Percentiles rank a stretch among this genome's conserved stretches.
These are phyloP conservation scores for Cyclophora punctaria DNA, from an alignment of 2,888 invertebrate genomes.

Conservation along the genomic window DNA sequence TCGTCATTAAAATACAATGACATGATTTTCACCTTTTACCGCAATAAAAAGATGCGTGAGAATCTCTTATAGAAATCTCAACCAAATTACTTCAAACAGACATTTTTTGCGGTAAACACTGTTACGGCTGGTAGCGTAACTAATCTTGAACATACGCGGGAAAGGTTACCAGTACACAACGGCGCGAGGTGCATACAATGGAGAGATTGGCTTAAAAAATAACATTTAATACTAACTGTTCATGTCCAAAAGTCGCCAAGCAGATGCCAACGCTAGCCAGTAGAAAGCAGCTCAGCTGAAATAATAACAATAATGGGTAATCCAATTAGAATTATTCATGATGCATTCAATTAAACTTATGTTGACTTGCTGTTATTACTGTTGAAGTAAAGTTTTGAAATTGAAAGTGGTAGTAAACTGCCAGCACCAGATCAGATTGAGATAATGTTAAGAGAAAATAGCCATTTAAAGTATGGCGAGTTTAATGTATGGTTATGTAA, in stretches of 20 bases:
- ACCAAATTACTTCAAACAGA: conserved; percentile 50
- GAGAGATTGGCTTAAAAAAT: conserved; percentile 14
- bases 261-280: conserved; percentile 64
- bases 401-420: conserved; percentile 30
- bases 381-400: conserved; percentile 16
- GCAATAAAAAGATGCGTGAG: conserved; percentile 59
- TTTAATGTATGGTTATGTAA: too few species aligned
- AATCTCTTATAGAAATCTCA: conserved; percentile 59
- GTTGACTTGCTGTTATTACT: background rate
- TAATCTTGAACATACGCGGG: conserved; percentile 20
- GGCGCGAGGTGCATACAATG: conserved; percentile 5
- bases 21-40: conserved; percentile 64
- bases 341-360: background rate
- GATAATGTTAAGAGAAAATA: too few species aligned
- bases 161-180: conserved; percentile 11
- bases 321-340: conserved; percentile 2
- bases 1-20: conserved; percentile 52
- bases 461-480: too few species aligned
- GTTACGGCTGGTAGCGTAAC: conserved; percentile 20
- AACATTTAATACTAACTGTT: conserved; percentile 62
- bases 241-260: conserved; percentile 69
- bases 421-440: conserved; percentile 1
- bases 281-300: conserved; percentile 65
- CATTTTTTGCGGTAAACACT: conserved; percentile 48
- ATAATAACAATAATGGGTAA: conserved; percentile 36